Percentiles rank a stretch among this genome's conserved stretches.
phyloP scores from a whole-genome alignment of 2,888 invertebrate genomes.

The Teleogryllus oceanicus region DNA sequence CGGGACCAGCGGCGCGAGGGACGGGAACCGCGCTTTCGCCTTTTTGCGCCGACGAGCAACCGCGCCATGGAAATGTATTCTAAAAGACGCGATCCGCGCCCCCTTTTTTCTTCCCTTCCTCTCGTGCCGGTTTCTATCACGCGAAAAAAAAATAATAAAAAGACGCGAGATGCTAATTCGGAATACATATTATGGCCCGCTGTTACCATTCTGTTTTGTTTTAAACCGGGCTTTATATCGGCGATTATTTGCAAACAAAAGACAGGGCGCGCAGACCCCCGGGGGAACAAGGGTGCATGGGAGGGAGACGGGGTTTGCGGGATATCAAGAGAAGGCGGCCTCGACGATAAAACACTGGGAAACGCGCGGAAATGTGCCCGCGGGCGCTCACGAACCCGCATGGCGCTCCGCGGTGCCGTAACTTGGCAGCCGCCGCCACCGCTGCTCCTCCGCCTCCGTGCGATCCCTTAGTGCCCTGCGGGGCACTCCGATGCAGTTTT shows the following conservation, averaged over 20 bases:
- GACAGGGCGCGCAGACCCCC: neutral
- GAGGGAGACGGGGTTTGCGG: neutral
- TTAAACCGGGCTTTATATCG: neutral
- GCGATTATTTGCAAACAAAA: conserved; percentile 18
- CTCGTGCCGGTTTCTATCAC: neutral
- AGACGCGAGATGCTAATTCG: neutral
- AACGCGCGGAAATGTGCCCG: neutral
- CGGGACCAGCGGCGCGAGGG: too few relatives aligned
- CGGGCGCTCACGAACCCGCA: neutral
- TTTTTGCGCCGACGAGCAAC: too few relatives aligned
- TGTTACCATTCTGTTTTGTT: conserved; percentile 1
- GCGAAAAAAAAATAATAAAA: neutral
- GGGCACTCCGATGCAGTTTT: too few relatives aligned
- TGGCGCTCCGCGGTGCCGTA: neutral
- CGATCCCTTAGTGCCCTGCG: too few relatives aligned
- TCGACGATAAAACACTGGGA: neutral
- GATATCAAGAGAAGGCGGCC: neutral
- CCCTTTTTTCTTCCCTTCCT: neutral
- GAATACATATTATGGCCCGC: neutral
- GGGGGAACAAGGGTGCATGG: neutral
- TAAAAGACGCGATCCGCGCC: too few relatives aligned
- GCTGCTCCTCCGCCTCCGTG: neutral
- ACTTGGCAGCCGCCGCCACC: too few relatives aligned
- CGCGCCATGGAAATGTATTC: too few relatives aligned
- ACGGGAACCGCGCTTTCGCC: too few relatives aligned